These are phyloP conservation scores for Peromyscus polionotus DNA, from an alignment of 2,113 vertebrate genomes.

Conservation along the genomic window DNA sequence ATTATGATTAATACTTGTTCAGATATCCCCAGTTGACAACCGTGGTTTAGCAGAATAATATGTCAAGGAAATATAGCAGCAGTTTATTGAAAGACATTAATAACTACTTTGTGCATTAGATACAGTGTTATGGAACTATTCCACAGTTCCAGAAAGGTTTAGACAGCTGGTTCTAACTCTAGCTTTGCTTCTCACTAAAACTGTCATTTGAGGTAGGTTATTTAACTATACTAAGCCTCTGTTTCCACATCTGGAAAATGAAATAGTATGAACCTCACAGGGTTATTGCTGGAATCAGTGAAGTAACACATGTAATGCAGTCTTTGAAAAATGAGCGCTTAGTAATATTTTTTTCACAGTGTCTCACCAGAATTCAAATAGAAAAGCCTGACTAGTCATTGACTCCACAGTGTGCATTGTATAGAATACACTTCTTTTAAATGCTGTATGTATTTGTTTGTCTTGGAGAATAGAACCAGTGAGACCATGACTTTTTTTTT, in stretches of 20 bases:
- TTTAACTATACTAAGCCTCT: conserved; percentile 46
- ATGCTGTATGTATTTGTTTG: background rate
- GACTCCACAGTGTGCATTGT: background rate
- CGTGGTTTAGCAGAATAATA: conserved; percentile 48
- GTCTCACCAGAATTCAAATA: conserved; percentile 54
- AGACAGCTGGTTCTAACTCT: background rate
- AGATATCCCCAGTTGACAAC: background rate
- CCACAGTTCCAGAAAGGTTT: conserved; percentile 27
- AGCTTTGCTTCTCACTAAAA: conserved; percentile 4
- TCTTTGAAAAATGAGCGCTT: conserved; percentile 43
- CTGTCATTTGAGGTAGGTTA: conserved; percentile 19
- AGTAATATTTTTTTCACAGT: conserved; percentile 51
- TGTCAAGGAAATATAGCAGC: conserved; percentile 38
- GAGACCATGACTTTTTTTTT: background rate
- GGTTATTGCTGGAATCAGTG: conserved; percentile 49
- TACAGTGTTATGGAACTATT: background rate
- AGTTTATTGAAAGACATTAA: conserved; percentile 5
- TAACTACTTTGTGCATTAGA: conserved; percentile 19
- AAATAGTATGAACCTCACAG: conserved; percentile 46
- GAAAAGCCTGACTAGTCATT: conserved; percentile 25
- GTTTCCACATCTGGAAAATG: conserved; percentile 55
- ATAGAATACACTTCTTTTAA: conserved; percentile 11
- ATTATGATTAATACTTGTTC: conserved; percentile 53
- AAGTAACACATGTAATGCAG: conserved; percentile 42
- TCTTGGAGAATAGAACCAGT: conserved; percentile 11